Base-by-base conservation (phyloP, 2,113 vertebrate species). In the Astatoreochromis straeleni region DNA sequence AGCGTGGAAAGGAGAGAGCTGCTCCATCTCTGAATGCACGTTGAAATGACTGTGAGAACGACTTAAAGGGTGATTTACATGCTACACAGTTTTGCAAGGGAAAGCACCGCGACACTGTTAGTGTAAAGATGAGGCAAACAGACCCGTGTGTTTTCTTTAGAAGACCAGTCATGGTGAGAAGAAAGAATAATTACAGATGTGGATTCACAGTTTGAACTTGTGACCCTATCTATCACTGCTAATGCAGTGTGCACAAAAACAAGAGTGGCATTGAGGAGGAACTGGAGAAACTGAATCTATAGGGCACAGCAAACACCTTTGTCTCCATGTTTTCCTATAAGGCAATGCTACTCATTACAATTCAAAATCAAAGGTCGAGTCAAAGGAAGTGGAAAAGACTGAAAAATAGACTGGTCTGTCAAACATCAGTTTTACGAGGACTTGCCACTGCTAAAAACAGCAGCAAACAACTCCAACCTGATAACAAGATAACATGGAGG, bases 131-230 rank as follows among this genome's bases (percentile, higher is more conserved):
- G 81, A 14, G 73, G 12, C 3, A 26, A 57, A 86, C 78, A 86
- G 75, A 82, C 40, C 9, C 6, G 65, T 14, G 33, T 86, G 33
- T 82, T 51, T 11, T 14, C 35, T 57, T 4, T 14, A 63, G 42
- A 75, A 12, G 75, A 73, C 55, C 42, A 83, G 65, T 13, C 31
- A 31, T 38, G 42, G 26, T 33, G 73, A 51, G 16, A 75, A 90
- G 53, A 24, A 9, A 58, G 58, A 54, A 60, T 35, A 80, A 60
- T 84, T 55, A 47, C 58, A 55, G 75, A 79, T 45, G 78, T 73
- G 45, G 54, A 89, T 88, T 87, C 87, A 93, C 82, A 91, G 73
- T 84, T 88, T n/a, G 68, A 45, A 26, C 35, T 35, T 31, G 45
- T 42, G 11, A 51, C n/a, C 49, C 24, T 12, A 45, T 85, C 81